Conservation (phyloP, 1,140 invertebrate species). For the Coelopa frigida region DNA sequence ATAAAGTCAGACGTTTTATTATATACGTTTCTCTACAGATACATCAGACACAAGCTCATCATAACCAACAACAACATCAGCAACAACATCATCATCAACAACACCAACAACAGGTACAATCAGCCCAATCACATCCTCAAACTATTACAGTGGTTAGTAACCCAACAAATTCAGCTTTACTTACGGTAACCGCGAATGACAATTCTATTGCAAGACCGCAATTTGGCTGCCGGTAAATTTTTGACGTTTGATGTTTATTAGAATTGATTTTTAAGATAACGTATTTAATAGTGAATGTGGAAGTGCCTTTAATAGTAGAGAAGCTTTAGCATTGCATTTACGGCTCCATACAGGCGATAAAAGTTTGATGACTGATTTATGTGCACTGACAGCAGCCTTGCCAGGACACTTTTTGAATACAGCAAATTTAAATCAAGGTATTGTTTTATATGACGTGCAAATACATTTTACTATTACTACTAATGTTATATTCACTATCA, state of each 20-base stretch:
- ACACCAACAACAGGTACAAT: conserved; percentile 42
- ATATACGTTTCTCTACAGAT: conserved; percentile 5
- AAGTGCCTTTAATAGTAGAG: conserved; percentile 58
- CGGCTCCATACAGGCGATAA: conserved; percentile 74
- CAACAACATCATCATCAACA: conserved; percentile 37
- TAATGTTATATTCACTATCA: no score
- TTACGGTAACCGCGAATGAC: conserved; percentile 37
- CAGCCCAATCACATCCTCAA: conserved; percentile 44
- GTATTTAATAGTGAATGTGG: conserved; percentile 53
- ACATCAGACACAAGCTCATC: conserved; percentile 17
- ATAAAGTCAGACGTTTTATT: background rate
- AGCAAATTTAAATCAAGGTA: conserved; percentile 49
- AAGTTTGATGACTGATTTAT: conserved; percentile 77
- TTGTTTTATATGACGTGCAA: no score
- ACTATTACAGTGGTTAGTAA: conserved; percentile 44
- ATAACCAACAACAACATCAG: conserved; percentile 21
- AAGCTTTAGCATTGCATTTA: conserved; percentile 70
- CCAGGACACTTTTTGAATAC: conserved; percentile 57
- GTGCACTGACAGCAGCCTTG: conserved; percentile 68
- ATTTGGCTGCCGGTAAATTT: conserved; percentile 45
- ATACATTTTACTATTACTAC: no score
- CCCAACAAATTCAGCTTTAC: conserved; percentile 34
- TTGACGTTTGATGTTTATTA: background rate
- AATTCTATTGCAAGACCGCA: conserved; percentile 32
- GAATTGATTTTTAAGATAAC: background rate